Conservation (phyloP, 2,797 vertebrate species). For the Bradypodion ventrale region DNA sequence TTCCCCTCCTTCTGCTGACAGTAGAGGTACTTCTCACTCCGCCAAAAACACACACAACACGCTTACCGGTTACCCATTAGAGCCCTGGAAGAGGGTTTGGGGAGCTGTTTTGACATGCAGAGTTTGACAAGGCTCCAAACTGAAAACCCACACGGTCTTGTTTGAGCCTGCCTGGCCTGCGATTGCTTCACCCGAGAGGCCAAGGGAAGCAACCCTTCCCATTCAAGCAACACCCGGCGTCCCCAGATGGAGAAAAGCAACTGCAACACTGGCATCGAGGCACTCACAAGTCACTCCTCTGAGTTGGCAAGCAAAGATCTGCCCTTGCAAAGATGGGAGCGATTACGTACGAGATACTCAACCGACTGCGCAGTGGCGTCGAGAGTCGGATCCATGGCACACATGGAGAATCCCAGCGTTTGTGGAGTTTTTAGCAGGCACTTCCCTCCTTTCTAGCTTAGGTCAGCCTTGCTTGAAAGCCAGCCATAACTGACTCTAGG, state of each 20-base stretch:
- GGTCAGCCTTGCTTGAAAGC: too few species aligned
- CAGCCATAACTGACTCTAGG: too few species aligned
- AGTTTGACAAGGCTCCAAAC: not conserved
- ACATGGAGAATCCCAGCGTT: too few species aligned
- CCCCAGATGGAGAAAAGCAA: not conserved
- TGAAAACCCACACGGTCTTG: not conserved
- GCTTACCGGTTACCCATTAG: not conserved
- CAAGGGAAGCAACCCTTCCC: not conserved
- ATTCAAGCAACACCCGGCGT: not conserved
- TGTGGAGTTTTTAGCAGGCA: too few species aligned
- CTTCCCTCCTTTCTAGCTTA: too few species aligned
- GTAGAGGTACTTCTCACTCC: too few species aligned
- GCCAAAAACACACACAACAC: not conserved
- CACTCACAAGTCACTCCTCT: not conserved
- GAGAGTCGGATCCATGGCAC: too few species aligned
- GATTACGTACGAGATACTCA: not conserved
- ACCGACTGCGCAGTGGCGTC: not conserved
- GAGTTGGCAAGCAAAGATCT: not conserved
- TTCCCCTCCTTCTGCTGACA: not conserved
- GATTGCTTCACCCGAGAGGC: too few species aligned
- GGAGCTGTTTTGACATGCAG: not conserved
- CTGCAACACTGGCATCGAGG: not conserved
- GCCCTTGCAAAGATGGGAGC: too few species aligned
- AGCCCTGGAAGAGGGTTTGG: not conserved
- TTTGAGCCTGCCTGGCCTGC: not conserved